These are phyloP conservation scores for Saccostrea cuccullata DNA, from an alignment of 1,140 invertebrate genomes.

Conservation along the genomic window DNA sequence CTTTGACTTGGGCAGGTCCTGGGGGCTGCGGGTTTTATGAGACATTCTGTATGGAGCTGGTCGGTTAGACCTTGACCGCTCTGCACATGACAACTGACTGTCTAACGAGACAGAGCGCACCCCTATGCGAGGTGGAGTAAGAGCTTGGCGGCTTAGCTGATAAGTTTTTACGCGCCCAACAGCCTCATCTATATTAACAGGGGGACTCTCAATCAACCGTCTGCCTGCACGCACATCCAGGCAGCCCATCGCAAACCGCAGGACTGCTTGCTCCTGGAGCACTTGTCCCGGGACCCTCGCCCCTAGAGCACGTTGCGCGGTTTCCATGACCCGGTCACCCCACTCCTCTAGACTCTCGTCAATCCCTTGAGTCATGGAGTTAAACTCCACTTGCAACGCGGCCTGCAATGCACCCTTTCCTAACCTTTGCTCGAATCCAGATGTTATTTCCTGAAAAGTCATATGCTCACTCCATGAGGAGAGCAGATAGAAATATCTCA, in stretches of 20 bases:
- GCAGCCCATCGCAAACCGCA: too few relatives aligned
- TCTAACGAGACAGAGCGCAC: not conserved
- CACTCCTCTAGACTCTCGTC: too few relatives aligned
- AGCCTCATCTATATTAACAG: not conserved
- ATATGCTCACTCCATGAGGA: not conserved
- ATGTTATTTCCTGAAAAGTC: not conserved
- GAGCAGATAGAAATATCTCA: too few relatives aligned
- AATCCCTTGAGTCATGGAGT: not conserved
- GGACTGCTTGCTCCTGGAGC: not conserved
- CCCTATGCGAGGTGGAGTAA: not conserved
- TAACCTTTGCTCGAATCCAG: not conserved
- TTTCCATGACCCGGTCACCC: not conserved
- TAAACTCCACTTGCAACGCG: not conserved
- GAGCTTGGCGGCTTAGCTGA: not conserved
- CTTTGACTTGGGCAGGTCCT: not conserved
- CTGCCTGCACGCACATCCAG: too few relatives aligned
- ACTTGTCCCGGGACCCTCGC: not conserved
- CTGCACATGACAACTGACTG: not conserved
- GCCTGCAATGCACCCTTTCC: not conserved
- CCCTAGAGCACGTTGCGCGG: not conserved
- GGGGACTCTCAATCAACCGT: too few relatives aligned
- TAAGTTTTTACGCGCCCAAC: not conserved
- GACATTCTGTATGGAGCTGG: not conserved
- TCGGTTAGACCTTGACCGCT: not conserved
- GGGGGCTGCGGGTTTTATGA: not conserved